phyloP scores from a whole-genome alignment of 1,140 invertebrate genomes.

The Drosophila orosa region DNA sequence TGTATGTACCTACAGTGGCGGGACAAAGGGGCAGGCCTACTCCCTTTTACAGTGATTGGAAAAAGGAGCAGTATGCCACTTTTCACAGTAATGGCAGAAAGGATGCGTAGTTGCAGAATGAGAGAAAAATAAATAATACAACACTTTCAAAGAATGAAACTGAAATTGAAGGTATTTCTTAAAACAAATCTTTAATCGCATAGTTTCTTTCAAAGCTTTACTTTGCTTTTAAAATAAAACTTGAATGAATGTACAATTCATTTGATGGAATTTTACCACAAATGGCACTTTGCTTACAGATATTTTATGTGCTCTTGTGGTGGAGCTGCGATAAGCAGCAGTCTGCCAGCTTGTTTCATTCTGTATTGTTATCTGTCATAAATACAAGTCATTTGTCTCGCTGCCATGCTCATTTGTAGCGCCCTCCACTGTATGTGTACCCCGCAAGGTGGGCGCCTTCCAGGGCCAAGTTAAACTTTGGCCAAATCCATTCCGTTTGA shows the following conservation, averaged over 20 bases:
- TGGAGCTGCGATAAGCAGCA: constrained; percentile 21
- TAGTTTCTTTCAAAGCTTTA: not conserved
- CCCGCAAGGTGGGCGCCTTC: constrained; percentile 40
- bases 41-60: not conserved
- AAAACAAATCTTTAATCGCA: not conserved
- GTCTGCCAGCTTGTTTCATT: constrained; percentile 5
- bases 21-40: constrained; percentile 11
- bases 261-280: not conserved
- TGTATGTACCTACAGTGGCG: constrained; percentile 34
- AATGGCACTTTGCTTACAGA: not conserved
- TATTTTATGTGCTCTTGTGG: not conserved
- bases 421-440: constrained; percentile 37
- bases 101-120: not conserved
- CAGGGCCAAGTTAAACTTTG: constrained; percentile 53
- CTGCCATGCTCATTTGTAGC: constrained; percentile 8
- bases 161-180: not conserved
- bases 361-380: constrained; percentile 26
- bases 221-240: not conserved
- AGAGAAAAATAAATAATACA: not conserved
- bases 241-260: not conserved
- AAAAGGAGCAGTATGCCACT: not conserved
- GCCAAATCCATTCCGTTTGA: constrained; percentile 33
- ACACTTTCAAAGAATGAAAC: not conserved
- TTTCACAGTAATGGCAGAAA: constrained; percentile 2
- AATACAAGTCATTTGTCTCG: constrained; percentile 14